Conservation (phyloP, 1,140 invertebrate genomes). For the Scaptomyza montana region DNA sequence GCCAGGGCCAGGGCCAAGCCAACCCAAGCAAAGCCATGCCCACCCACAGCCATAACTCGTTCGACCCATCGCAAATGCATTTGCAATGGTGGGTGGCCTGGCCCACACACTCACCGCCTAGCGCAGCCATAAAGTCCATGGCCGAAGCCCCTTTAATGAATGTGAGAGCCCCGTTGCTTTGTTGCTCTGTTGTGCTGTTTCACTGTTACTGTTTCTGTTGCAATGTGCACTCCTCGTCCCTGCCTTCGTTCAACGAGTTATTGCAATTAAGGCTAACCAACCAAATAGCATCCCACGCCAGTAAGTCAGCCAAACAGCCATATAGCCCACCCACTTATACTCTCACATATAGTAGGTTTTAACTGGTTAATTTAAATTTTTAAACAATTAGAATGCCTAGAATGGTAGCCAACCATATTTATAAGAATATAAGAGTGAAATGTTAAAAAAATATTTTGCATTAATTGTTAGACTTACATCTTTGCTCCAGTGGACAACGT, state of each 20-base stretch:
- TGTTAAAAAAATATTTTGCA: too few relatives aligned
- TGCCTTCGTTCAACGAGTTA: conserved; percentile 22
- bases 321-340: conserved; percentile 48
- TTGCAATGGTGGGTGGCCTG: neutral
- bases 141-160: conserved; percentile 69
- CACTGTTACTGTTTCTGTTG: conserved; percentile 15
- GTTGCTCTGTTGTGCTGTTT: conserved; percentile 33
- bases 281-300: conserved; percentile 32
- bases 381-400: too few relatives aligned
- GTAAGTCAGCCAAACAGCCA: conserved; percentile 3
- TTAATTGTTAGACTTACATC: conserved; percentile 88
- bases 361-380: conserved; percentile 68
- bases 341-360: conserved; percentile 38
- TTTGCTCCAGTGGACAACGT: conserved; percentile 95
- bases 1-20: too few relatives aligned
- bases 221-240: neutral
- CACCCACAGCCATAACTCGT: too few relatives aligned
- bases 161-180: conserved; percentile 62
- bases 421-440: too few relatives aligned
- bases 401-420: too few relatives aligned
- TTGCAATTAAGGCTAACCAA: conserved; percentile 75
- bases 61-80: conserved; percentile 16
- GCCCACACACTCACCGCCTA: conserved; percentile 6
- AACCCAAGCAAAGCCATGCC: too few relatives aligned
- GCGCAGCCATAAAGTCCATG: conserved; percentile 37